Evolutionary conservation across 2,888 invertebrate genomes (phyloP).

Genomic region (Netelia melanura): DNA sequence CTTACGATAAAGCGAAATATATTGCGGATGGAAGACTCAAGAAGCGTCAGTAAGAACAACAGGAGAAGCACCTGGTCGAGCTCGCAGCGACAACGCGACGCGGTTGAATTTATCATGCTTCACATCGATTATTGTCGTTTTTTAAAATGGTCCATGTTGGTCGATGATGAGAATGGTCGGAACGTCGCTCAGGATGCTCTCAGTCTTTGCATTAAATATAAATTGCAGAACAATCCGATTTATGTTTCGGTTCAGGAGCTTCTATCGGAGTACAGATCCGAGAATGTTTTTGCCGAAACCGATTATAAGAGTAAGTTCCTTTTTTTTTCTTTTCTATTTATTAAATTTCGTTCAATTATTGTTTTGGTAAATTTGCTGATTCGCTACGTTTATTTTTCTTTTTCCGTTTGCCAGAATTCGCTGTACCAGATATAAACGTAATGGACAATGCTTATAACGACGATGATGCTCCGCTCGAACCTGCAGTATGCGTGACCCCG

Average conservation of each 20-base stretch:
- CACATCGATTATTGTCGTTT: conserved; percentile 78
- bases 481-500: conserved; percentile 71
- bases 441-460: conserved; percentile 70
- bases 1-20: conserved; percentile 64
- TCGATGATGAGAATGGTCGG: conserved; percentile 61
- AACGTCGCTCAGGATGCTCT: conserved; percentile 72
- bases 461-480: conserved; percentile 2
- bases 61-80: conserved; percentile 57
- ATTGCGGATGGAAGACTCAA: conserved; percentile 31
- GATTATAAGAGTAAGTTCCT: conserved; percentile 70
- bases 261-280: conserved; percentile 71
- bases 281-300: conserved; percentile 53
- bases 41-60: conserved; percentile 44
- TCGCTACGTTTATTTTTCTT: conserved; percentile 28
- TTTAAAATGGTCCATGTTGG: conserved; percentile 64
- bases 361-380: conserved; percentile 64
- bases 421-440: conserved; percentile 69
- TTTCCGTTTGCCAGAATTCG: conserved; percentile 70
- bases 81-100: conserved; percentile 71
- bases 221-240: conserved; percentile 77
- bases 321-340: conserved; percentile 21
- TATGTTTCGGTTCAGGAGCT: conserved; percentile 74
- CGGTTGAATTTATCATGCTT: conserved; percentile 76
- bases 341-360: conserved; percentile 18
- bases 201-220: conserved; percentile 72